Evolutionary conservation across 2,888 invertebrate species (phyloP).

Genomic region (Onchidella celtica): DNA sequence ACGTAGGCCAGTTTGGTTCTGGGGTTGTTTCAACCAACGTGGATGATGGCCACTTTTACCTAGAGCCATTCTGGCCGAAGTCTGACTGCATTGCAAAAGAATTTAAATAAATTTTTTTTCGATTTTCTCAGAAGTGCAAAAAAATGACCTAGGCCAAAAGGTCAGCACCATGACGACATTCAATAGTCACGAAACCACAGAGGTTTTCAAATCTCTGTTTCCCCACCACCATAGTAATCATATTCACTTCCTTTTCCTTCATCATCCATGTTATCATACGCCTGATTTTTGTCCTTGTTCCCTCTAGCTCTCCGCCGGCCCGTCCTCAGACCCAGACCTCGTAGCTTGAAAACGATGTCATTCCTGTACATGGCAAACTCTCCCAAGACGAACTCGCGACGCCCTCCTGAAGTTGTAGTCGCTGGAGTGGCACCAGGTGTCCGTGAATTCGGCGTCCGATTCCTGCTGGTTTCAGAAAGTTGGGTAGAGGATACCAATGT

Average conservation of each 20-base stretch:
- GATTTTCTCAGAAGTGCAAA: no score
- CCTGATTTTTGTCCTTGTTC: neutral
- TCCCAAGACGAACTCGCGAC: neutral
- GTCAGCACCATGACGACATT: no score
- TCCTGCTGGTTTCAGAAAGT: neutral
- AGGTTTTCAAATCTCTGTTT: constrained; percentile 5
- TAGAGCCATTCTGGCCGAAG: no score
- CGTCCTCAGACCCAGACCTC: neutral
- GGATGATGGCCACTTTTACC: no score
- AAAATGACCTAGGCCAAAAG: no score
- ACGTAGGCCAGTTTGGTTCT: no score
- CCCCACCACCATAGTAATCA: constrained; percentile 3
- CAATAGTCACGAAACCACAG: no score
- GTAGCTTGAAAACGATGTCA: neutral
- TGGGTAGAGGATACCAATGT: no score
- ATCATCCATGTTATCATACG: neutral
- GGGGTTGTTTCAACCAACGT: no score
- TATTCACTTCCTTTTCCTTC: neutral
- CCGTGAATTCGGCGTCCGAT: neutral
- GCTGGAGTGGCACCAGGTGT: neutral
- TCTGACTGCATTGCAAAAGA: no score
- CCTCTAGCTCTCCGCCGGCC: neutral
- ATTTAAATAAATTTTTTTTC: no score
- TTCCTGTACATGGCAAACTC: constrained; percentile 22
- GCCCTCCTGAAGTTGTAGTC: neutral